Evolutionary conservation across 1,140 invertebrate species (phyloP).

Genomic region (Luehdorfia chinensis): DNA sequence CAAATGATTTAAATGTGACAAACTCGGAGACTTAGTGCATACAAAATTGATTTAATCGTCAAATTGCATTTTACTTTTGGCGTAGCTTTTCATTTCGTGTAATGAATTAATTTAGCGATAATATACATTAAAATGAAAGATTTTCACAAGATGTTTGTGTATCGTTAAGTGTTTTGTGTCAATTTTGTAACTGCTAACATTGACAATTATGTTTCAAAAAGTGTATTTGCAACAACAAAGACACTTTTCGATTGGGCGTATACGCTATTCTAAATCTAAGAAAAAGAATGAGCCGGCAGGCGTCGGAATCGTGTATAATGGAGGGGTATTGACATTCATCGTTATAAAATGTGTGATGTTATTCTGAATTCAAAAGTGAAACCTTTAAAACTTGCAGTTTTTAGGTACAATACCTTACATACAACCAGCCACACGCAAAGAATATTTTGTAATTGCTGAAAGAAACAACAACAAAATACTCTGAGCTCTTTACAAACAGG

Average conservation of each 20-base stretch:
- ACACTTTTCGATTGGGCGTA: constrained; percentile 24
- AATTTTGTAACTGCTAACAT: neutral
- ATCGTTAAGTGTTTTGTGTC: neutral
- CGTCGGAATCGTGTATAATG: constrained; percentile 41
- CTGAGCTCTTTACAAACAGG: constrained; percentile 37
- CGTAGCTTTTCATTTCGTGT: too few species aligned
- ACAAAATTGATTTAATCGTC: too few species aligned
- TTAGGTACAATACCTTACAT: constrained; percentile 83
- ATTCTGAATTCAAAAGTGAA: constrained; percentile 64
- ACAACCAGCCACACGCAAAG: constrained; percentile 89
- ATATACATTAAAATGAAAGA: too few species aligned
- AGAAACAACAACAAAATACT: constrained; percentile 77
- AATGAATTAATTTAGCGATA: too few species aligned
- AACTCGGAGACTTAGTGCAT: constrained; percentile 44
- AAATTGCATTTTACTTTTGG: too few species aligned
- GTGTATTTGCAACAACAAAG: constrained; percentile 20
- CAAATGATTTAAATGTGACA: constrained; percentile 44
- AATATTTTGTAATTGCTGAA: constrained; percentile 86
- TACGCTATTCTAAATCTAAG: constrained; percentile 19
- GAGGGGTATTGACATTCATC: constrained; percentile 58
- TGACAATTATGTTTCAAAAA: neutral
- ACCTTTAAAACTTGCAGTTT: constrained; percentile 55
- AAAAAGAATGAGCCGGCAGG: constrained; percentile 41
- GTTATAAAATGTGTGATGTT: constrained; percentile 66
- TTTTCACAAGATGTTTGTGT: too few species aligned